A percentile compares a stretch with the other conserved stretches of the same genome.
phyloP scores from a whole-genome alignment of 2,113 vertebrate species.

The Microcebus griseorufus region DNA sequence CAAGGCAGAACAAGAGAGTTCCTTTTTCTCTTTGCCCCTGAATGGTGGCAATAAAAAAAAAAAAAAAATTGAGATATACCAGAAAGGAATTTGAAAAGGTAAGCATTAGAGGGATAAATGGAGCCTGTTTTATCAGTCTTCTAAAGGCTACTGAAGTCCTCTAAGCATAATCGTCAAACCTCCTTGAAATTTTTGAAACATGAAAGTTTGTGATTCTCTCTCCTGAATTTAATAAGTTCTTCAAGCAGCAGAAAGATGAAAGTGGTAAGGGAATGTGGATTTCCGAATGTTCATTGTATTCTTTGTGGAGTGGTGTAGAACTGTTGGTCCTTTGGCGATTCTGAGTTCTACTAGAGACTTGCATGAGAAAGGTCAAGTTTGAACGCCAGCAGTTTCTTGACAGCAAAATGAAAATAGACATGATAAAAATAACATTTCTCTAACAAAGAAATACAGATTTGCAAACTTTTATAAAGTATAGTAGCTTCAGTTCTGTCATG shows the following conservation, averaged over 20 bases:
- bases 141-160: not conserved
- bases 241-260: not conserved
- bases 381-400: not conserved
- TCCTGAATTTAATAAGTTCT: constrained; percentile 10
- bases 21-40: not conserved
- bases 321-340: not conserved
- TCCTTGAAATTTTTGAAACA: not conserved
- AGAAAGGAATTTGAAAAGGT: not conserved
- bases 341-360: not conserved
- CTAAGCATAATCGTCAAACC: not conserved
- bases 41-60: not conserved
- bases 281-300: not conserved
- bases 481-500: not conserved
- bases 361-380: not conserved
- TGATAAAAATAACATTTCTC: not conserved
- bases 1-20: not conserved
- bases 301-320: not conserved
- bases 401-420: not conserved
- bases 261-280: not conserved
- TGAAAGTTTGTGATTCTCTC: not conserved
- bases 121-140: not conserved
- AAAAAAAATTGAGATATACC: not conserved
- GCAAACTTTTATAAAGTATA: not conserved
- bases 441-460: constrained; percentile 2
- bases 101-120: not conserved